Conservation (phyloP, 2,797 vertebrate genomes). For the Protonibea diacanthus region DNA sequence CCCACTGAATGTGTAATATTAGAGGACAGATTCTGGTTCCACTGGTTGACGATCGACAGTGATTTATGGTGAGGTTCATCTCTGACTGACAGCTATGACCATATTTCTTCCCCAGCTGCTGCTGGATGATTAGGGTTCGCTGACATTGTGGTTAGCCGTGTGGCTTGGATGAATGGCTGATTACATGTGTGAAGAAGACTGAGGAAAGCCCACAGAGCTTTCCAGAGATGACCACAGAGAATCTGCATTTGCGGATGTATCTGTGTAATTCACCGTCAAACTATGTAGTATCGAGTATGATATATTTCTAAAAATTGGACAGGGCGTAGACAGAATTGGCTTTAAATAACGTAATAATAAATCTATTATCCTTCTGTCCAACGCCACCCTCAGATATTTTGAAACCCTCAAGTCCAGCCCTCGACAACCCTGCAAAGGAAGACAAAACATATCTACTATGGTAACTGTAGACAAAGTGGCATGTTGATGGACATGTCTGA, state of each 20-base stretch:
- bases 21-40: background rate
- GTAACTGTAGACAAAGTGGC: background rate
- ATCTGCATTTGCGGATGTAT: background rate
- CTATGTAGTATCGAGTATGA: background rate
- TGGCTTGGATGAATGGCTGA: constrained; percentile 71
- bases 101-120: constrained; percentile 16
- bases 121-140: constrained; percentile 42
- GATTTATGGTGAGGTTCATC: constrained; percentile 16
- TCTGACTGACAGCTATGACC: constrained; percentile 31
- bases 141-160: constrained; percentile 74
- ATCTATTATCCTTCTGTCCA: background rate
- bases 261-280: constrained; percentile 1
- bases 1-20: background rate
- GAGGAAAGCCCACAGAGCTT: constrained; percentile 50
- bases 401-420: background rate
- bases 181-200: constrained; percentile 74
- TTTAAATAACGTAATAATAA: background rate
- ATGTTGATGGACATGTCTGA: background rate
- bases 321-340: background rate
- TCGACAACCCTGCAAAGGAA: background rate
- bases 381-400: background rate
- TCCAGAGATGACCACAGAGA: background rate
- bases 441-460: background rate
- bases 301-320: background rate
- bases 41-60: background rate